Evolutionary conservation across 2,797 vertebrate genomes (phyloP).

Genomic region (Eurystomus glaucurus): DNA sequence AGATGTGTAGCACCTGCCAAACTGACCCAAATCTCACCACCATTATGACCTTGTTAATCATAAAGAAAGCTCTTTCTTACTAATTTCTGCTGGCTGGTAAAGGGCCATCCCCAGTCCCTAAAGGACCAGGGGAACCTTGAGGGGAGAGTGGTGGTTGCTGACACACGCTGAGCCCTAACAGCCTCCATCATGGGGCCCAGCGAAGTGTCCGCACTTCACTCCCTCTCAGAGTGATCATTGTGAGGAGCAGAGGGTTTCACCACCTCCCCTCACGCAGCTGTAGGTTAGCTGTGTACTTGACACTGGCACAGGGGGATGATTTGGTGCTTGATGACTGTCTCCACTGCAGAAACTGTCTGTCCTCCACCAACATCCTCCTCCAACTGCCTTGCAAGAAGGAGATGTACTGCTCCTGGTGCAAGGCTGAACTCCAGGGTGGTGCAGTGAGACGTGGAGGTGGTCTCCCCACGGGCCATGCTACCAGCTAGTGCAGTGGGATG

Average conservation of each 20-base stretch:
- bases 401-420: accelerated
- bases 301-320: neutral
- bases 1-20: neutral
- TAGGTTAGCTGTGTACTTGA: neutral
- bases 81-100: neutral
- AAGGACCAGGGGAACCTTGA: neutral
- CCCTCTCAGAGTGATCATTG: slow-evolving; percentile 22
- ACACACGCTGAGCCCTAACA: neutral
- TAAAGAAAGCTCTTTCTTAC: neutral
- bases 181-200: neutral
- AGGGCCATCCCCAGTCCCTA: neutral
- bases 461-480: neutral
- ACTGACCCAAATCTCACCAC: neutral
- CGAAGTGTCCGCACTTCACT: slow-evolving; percentile 58
- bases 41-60: neutral
- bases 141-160: neutral
- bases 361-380: neutral
- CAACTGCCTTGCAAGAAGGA: accelerated
- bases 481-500: neutral
- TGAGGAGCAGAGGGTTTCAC: slow-evolving; percentile 32
- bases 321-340: neutral
- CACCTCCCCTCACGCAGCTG: neutral
- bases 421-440: neutral
- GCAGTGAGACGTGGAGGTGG: accelerated
- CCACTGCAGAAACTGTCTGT: neutral